phyloP scores from a whole-genome alignment of 1,140 invertebrate species.

The Philaenus spumarius region DNA sequence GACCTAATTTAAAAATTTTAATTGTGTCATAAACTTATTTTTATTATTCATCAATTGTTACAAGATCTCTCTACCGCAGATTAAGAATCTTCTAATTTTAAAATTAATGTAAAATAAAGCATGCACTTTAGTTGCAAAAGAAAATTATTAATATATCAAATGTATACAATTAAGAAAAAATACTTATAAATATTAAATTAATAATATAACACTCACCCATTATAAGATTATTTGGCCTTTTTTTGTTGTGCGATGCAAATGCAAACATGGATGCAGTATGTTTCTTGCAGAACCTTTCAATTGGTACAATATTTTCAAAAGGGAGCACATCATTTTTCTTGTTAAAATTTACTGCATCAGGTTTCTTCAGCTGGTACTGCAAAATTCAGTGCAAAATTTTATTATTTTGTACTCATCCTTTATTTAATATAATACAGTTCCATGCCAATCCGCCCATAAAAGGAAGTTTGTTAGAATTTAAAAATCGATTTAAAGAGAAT shows the following conservation, averaged over 20 bases:
- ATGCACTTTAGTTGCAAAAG: no score
- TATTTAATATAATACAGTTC: not conserved
- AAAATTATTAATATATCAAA: no score
- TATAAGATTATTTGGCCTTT: constrained; percentile 88
- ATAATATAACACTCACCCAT: constrained; percentile 58
- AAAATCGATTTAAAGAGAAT: not conserved
- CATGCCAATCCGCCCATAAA: not conserved
- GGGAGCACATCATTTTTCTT: constrained; percentile 79
- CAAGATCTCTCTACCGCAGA: no score
- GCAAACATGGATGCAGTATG: constrained; percentile 84
- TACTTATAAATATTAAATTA: no score
- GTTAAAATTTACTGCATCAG: constrained; percentile 64
- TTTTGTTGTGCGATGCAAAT: constrained; percentile 88
- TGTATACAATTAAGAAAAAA: no score
- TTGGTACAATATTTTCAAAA: constrained; percentile 72
- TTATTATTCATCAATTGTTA: no score
- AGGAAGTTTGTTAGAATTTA: not conserved
- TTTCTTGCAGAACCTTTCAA: constrained; percentile 83
- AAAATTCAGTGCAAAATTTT: constrained; percentile 28
- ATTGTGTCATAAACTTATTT: no score
- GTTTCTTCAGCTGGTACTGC: constrained; percentile 77
- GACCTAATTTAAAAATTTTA: no score
- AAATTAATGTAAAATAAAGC: no score
- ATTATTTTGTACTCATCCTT: not conserved
- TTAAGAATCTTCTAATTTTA: no score